Base-by-base conservation (phyloP, 2,888 invertebrate genomes). In the Choristoneura rosaceana region DNA sequence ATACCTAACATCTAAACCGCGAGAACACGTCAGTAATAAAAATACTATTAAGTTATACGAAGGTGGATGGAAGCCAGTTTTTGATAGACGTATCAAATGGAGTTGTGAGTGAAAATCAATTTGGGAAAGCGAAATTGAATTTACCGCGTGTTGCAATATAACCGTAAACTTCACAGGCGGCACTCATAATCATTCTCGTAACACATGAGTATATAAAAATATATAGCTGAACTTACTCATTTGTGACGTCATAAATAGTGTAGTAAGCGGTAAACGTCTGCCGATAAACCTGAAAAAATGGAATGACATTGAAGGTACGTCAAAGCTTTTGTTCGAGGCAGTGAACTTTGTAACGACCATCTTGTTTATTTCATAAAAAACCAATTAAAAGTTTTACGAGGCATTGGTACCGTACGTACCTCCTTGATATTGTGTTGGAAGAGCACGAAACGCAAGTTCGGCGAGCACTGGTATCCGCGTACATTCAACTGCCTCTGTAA, bases 231-330 rank as follows among this genome's bases (percentile, higher is more conserved):
- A 96, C 97, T 96, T 90, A 97, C 97, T 98, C 98, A 93, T 98
- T 98, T 87, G 96, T 96, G 91, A 98, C 97, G 95, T 98, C 98
- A 95, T 98, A 98, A 90, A 98, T 97, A 82, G 98, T 98, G 94
- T 98, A 98, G 92, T 97, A 97, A 82, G 98, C 97, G 84, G 97
- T 97, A 94, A 96, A 97, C 79, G 97, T 97, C 94, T 97, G 96
- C 90, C 96, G 96, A 93, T 97, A 97, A 90, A 97, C 97, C 97
- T 98, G 95, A 95, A 60, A 95, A 96, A 86, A 85, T 81, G 82
- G 86, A 80, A 80, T 68, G 58, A 68, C 15, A 68, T 80, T 80
- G 61, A 76, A 78, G 82, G 76, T 71, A 45, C 17, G 25, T 55
- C 12, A 10, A 10, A 55, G n/a, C 25, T 25, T 25, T 25, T 25